Base-by-base conservation (phyloP, 2,113 vertebrate genomes). In the Sapayoa aenigma region DNA sequence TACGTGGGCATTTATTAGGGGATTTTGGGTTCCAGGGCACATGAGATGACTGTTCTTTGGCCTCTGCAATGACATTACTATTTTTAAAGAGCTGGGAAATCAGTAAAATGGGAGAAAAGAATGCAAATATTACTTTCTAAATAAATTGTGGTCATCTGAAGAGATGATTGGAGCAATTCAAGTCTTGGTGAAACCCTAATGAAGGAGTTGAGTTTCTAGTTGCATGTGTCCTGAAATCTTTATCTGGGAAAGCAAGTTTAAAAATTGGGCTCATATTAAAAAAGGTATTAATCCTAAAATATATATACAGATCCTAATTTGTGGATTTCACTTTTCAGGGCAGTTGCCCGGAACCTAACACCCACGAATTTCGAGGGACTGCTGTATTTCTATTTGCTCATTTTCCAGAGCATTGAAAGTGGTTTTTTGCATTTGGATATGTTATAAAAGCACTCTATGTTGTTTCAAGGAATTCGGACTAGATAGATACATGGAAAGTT, bases 81-180 rank as follows among this genome's bases (percentile, higher is more conserved):
- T 90, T 95, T 96, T 94, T 90, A 83, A 83, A 83, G n/a, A 66
- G 67, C 42, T 42, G 49, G 50, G 63, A 89, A 92, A 46, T 81
- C 18, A 71, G 42, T 92, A 62, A 83, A 91, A 77, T 80, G 33
- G 33, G 22, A 18, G 31, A 87, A 59, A 95, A 89, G 68, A 95
- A 86, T 90, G 76, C 69, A 82, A 83, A 60, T 95, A 60, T 3
- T 92, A 14, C 53, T 56, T 90, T 84, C 59, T 69, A 50, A 81
- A 71, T 71, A 68, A 92, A n/a, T 88, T 88, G 17, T 21, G 27
- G 28, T 83, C 5, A 3, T 80, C 39, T 78, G 21, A 89, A 77
- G 52, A 77, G 21, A 23, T 86, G n/a, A 16, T 31, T 80, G 44
- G 59, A 74, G 37, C 53, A 20, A 69, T 90, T 90, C 0, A 0